Conservation (phyloP, 2,888 invertebrate genomes). For the Didymodactylos carnosus region DNA sequence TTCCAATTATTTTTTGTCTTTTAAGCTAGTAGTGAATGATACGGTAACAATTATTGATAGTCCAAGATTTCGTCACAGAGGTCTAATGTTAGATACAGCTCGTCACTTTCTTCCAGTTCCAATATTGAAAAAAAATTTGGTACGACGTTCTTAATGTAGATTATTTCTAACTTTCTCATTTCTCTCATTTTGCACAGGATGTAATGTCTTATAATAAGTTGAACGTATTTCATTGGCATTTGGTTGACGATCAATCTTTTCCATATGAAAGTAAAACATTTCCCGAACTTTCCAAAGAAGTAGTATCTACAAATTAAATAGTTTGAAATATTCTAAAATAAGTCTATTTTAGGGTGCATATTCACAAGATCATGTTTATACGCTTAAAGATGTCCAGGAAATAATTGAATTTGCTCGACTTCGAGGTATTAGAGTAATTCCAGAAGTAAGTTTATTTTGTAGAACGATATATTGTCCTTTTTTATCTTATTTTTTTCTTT, state of each 20-base stretch:
- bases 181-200: slow-evolving; percentile 21
- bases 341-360: slow-evolving; percentile 2
- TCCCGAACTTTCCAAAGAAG: slow-evolving; percentile 21
- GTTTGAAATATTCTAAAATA: neutral
- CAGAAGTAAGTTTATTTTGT: too few relatives aligned
- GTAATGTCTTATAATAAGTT: slow-evolving; percentile 25
- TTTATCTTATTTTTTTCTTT: too few relatives aligned
- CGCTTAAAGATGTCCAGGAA: slow-evolving; percentile 43
- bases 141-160: neutral
- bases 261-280: slow-evolving; percentile 21
- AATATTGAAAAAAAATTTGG: slow-evolving; percentile 5
- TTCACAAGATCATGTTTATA: slow-evolving; percentile 36
- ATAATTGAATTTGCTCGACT: slow-evolving; percentile 55
- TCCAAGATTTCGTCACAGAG: slow-evolving; percentile 11
- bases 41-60: slow-evolving; percentile 4
- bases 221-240: slow-evolving; percentile 28
- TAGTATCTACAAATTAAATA: slow-evolving; percentile 4
- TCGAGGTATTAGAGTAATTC: slow-evolving; percentile 63
- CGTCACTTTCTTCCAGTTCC: slow-evolving; percentile 9
- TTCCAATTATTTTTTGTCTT: neutral
- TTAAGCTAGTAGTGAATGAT: slow-evolving; percentile 1
- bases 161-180: neutral
- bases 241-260: slow-evolving; percentile 26
- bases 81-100: slow-evolving; percentile 9
- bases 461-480: too few relatives aligned